Conservation (phyloP, 2,888 invertebrate species). For the Deilephila elpenor region DNA sequence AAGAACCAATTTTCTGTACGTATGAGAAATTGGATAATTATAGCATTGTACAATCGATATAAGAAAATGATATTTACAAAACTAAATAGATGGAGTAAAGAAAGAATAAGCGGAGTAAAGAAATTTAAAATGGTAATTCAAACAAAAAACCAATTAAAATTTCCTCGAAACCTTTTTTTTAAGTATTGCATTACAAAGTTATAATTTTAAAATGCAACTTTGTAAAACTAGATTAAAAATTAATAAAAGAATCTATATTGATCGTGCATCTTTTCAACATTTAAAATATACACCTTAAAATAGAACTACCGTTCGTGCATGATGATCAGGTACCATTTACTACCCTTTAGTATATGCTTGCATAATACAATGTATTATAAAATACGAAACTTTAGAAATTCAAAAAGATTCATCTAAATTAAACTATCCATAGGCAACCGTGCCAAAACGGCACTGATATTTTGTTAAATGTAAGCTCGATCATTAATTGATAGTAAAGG, state of each 20-base stretch:
- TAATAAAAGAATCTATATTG: too few relatives aligned
- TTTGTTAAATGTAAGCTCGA: not conserved
- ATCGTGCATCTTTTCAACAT: too few relatives aligned
- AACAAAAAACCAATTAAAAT: not conserved
- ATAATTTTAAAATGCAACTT: too few relatives aligned
- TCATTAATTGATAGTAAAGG: not conserved
- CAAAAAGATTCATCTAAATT: not conserved
- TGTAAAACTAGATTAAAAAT: too few relatives aligned
- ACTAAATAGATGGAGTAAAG: not conserved
- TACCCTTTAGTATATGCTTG: too few relatives aligned
- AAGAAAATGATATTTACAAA: not conserved
- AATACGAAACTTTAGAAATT: not conserved
- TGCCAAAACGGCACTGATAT: not conserved
- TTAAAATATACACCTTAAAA: too few relatives aligned
- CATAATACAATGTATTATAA: not conserved
- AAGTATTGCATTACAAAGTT: too few relatives aligned
- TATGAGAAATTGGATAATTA: slow-evolving; percentile 18
- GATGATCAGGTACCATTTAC: too few relatives aligned
- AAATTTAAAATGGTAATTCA: not conserved
- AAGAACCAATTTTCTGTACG: not conserved
- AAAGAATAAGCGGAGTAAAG: not conserved
- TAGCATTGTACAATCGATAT: not conserved
- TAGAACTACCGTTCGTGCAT: too few relatives aligned
- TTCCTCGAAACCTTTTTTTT: too few relatives aligned
- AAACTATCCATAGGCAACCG: not conserved